phyloP scores from a whole-genome alignment of 2,797 vertebrate genomes.

The Gobio occitaniae region DNA sequence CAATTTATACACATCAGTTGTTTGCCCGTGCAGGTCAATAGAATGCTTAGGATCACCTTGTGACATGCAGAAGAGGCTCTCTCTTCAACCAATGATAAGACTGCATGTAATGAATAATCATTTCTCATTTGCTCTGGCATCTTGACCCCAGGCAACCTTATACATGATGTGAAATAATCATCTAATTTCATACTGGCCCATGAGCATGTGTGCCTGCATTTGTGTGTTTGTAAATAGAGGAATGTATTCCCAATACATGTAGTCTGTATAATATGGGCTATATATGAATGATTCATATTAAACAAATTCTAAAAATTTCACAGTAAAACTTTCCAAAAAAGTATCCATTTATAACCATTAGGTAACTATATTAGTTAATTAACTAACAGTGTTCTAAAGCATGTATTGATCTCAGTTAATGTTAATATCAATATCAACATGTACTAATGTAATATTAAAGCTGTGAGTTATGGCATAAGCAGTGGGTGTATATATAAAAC shows the following conservation, averaged over 20 bases:
- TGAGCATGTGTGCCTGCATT: conserved; percentile 26
- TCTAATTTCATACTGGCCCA: conserved; percentile 16
- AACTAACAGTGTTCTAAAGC: too few species aligned
- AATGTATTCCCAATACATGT: neutral
- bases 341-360: neutral
- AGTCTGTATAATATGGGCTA: neutral
- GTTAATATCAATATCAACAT: too few species aligned
- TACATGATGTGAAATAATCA: conserved; percentile 48
- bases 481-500: neutral
- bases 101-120: conserved; percentile 68
- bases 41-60: conserved; percentile 75
- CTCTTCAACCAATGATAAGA: conserved; percentile 52
- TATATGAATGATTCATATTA: neutral
- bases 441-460: neutral
- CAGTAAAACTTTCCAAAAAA: neutral
- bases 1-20: conserved; percentile 76
- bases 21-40: conserved; percentile 63
- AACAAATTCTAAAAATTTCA: neutral
- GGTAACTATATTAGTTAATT: neutral
- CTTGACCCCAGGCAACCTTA: conserved; percentile 21
- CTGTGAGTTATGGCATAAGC: neutral
- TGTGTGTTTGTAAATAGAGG: conserved; percentile 12
- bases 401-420: neutral
- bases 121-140: conserved; percentile 50
- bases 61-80: conserved; percentile 73